Evolutionary conservation across 2,888 invertebrate species (phyloP), one percentile per base, ranked within the genome.

Genomic region (Apodemia hepburni): DNA sequence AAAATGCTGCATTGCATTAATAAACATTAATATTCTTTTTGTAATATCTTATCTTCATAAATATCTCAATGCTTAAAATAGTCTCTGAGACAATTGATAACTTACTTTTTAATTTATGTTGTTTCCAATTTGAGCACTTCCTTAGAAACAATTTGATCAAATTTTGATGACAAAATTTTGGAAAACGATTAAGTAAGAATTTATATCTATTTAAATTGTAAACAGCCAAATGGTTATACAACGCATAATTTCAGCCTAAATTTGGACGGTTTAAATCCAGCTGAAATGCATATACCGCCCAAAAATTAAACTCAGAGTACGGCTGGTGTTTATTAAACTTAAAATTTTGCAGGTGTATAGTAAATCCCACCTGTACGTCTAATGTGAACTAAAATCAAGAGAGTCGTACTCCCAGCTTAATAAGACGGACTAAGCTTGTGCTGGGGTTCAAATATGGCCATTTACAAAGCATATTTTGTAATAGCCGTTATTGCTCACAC

Each of bases 381-480:
- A 42, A 6, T 42, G n/a, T 42, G 6, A 6, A 2, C 15, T 42
- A 42, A 22, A 22, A 15, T 5, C 42, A 42, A 42, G 15, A 42
- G 42, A 54, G 54, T 27, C 54, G 54, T 54, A 54, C 54, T 54
- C 54, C 61, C 58, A 60, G 61, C 57, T 65, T 49, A 54, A 22
- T 54, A 54, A 54, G 54, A 54, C 54, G 54, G 54, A 42, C 29
- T 59, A 81, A 80, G 80, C 79, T 69, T 75, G 78, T 73, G 73
- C 73, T 61, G 61, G 61, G 61, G 61, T 76, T 89, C 83, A 92
- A 78, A 90, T 85, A 84, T 87, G 88, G 88, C 90, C 92, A 88
- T 92, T 92, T 82, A 92, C 91, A 92, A 92, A 92, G 92, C 92
- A 92, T 75, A 92, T 92, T 87, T 92, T 91, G 88, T 92, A 92